Evolutionary conservation across 2,888 invertebrate species (phyloP).

Genomic region (Tachina grossa): DNA sequence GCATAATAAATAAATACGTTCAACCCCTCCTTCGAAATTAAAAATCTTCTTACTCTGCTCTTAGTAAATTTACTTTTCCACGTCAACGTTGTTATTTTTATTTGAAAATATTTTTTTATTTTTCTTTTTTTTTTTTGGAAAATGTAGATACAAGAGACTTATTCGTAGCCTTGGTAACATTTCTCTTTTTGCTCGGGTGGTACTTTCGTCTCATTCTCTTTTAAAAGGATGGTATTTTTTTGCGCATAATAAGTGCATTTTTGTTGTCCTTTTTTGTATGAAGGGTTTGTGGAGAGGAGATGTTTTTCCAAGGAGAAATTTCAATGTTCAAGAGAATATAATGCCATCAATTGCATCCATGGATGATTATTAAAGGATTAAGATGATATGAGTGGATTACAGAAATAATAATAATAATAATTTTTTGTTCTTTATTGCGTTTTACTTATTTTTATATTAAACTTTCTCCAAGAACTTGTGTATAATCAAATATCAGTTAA

Average conservation of each 20-base stretch:
- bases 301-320: slow-evolving; percentile 23
- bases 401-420: slow-evolving; percentile 57
- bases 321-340: slow-evolving; percentile 18
- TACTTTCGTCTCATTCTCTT: slow-evolving; percentile 3
- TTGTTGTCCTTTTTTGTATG: slow-evolving; percentile 1
- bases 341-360: slow-evolving; percentile 55
- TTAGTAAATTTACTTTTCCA: slow-evolving; percentile 28
- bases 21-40: slow-evolving; percentile 13
- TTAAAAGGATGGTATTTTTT: not conserved
- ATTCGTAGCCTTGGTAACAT: slow-evolving; percentile 14
- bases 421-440: slow-evolving; percentile 28
- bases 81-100: slow-evolving; percentile 25
- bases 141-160: slow-evolving; percentile 29
- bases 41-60: not conserved
- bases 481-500: not conserved
- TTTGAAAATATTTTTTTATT: not conserved
- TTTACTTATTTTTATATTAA: slow-evolving; percentile 5
- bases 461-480: not conserved
- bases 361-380: slow-evolving; percentile 64
- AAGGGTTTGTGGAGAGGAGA: slow-evolving; percentile 9
- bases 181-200: slow-evolving; percentile 6
- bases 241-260: slow-evolving; percentile 64
- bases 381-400: slow-evolving; percentile 60
- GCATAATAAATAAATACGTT: not conserved
- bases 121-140: slow-evolving; percentile 12